Conservation (phyloP, 2,113 vertebrate genomes). For the Narcine bancroftii region DNA sequence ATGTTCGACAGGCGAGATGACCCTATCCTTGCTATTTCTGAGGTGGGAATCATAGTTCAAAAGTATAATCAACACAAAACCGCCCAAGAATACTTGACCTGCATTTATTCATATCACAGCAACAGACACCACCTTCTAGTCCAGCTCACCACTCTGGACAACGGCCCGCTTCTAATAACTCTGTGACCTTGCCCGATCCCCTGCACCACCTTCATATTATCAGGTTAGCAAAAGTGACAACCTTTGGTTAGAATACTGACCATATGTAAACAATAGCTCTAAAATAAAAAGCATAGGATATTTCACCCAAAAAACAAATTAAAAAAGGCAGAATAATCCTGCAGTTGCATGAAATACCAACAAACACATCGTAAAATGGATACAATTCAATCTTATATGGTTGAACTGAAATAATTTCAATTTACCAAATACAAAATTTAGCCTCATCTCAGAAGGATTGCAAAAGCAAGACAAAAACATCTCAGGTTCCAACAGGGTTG, state of each 20-base stretch:
- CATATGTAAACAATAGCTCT: neutral
- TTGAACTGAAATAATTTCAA: neutral
- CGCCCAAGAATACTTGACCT: neutral
- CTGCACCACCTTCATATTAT: neutral
- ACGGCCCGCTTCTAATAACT: neutral
- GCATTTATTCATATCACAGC: conserved; percentile 21
- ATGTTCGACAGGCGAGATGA: too few relatives aligned
- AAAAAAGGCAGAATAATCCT: neutral
- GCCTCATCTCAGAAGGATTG: neutral
- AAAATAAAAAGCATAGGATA: neutral
- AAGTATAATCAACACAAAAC: neutral
- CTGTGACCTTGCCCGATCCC: neutral
- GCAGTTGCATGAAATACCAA: conserved; percentile 9
- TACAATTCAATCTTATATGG: neutral
- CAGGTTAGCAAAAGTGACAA: neutral
- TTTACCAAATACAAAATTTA: neutral
- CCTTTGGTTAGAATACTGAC: neutral
- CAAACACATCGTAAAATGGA: neutral
- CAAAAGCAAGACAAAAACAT: neutral
- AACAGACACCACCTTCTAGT: neutral
- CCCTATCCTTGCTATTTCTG: too few relatives aligned
- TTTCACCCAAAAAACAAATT: neutral
- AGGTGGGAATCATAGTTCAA: too few relatives aligned
- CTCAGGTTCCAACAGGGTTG: conserved; percentile 44
- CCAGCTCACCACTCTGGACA: neutral